Percentiles rank a stretch among this genome's conserved stretches.
phyloP scores from a whole-genome alignment of 2,888 invertebrate species.

The Xestia rhomboidea region DNA sequence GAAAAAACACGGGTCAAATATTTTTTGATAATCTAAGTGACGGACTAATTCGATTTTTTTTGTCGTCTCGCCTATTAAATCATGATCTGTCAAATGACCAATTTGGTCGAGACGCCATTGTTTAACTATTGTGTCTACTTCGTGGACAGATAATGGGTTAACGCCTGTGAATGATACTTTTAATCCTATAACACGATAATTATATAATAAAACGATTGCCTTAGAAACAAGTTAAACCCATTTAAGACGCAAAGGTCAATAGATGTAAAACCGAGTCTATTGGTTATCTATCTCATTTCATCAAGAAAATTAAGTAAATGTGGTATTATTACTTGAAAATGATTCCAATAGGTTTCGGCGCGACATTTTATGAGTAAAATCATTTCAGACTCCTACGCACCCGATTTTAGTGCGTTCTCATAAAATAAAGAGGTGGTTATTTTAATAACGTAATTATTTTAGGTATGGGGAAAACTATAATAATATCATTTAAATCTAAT shows the following conservation, averaged over 20 bases:
- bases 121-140: too few species aligned
- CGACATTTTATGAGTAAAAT: constrained; percentile 34
- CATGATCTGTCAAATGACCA: too few species aligned
- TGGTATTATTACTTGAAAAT: constrained; percentile 49
- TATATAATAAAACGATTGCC: background rate
- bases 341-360: constrained; percentile 8
- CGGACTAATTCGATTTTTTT: too few species aligned
- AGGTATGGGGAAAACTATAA: background rate
- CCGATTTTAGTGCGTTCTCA: constrained; percentile 21
- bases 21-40: too few species aligned
- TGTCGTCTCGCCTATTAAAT: too few species aligned
- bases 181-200: constrained; percentile 1
- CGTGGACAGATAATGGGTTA: too few species aligned
- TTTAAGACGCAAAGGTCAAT: constrained; percentile 32
- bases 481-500: background rate
- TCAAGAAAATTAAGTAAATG: constrained; percentile 55
- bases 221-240: constrained; percentile 9
- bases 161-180: constrained; percentile 6
- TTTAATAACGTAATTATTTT: constrained; percentile 31
- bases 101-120: too few species aligned
- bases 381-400: constrained; percentile 42
- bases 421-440: constrained; percentile 28
- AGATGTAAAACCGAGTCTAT: constrained; percentile 30
- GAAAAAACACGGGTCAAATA: too few species aligned
- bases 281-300: constrained; percentile 45